Percentiles rank a stretch among this genome's conserved stretches.
Evolutionary conservation across 1,140 invertebrate genomes (phyloP).

Genomic region (Achroia grisella): DNA sequence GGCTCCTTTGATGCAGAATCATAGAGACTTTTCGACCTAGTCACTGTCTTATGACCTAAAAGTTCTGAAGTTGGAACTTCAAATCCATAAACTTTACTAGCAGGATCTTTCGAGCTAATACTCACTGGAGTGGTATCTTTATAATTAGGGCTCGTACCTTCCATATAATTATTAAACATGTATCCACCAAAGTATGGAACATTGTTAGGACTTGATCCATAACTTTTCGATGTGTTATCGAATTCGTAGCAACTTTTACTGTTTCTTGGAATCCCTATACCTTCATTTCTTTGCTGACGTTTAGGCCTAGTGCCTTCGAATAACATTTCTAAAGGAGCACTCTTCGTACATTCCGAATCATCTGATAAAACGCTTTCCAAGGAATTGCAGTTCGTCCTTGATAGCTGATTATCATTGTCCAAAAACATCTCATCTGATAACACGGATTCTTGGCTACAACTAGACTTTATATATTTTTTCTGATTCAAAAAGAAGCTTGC

Average conservation of each 20-base stretch:
- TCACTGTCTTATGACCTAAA: slow-evolving; percentile 61
- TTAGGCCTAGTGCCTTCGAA: slow-evolving; percentile 71
- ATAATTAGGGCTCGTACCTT: slow-evolving; percentile 39
- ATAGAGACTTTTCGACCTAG: slow-evolving; percentile 66
- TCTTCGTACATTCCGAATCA: slow-evolving; percentile 84
- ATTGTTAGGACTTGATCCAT: slow-evolving; percentile 76
- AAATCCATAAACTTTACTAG: slow-evolving; percentile 53
- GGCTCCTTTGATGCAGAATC: slow-evolving; percentile 57
- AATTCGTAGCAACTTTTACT: slow-evolving; percentile 73
- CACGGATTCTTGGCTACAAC: slow-evolving; percentile 83
- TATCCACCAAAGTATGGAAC: slow-evolving; percentile 52
- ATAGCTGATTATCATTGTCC: slow-evolving; percentile 76
- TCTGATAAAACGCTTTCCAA: slow-evolving; percentile 86
- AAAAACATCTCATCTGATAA: slow-evolving; percentile 80
- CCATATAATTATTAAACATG: slow-evolving; percentile 67
- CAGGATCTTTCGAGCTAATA: slow-evolving; percentile 30
- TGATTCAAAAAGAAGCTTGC: slow-evolving; percentile 80
- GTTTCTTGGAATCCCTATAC: slow-evolving; percentile 45
- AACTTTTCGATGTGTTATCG: slow-evolving; percentile 74
- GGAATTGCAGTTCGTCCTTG: slow-evolving; percentile 79
- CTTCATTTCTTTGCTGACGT: slow-evolving; percentile 37
- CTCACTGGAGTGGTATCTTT: slow-evolving; percentile 14
- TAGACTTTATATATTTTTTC: slow-evolving; percentile 71
- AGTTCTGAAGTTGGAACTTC: slow-evolving; percentile 42
- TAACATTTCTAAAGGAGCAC: slow-evolving; percentile 81